Evolutionary conservation across 2,888 invertebrate genomes (phyloP).

Genomic region (Argyra leucocephala): DNA sequence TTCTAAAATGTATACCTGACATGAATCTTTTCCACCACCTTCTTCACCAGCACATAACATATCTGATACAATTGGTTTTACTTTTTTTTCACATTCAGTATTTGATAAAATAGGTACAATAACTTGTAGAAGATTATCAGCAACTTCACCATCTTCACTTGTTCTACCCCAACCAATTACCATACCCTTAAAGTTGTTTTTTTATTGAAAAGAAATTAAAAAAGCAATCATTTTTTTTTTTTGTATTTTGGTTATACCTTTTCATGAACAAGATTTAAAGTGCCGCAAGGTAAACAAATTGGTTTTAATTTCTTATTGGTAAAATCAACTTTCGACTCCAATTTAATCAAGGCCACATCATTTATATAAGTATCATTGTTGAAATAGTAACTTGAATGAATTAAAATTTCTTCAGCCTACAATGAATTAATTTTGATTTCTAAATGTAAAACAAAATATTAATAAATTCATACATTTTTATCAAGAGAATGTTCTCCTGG

Average conservation of each 20-base stretch:
- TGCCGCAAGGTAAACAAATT: slow-evolving; percentile 47
- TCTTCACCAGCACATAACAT: slow-evolving; percentile 19
- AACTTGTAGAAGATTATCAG: slow-evolving; percentile 21
- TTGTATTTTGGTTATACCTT: neutral
- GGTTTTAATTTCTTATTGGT: slow-evolving; percentile 50
- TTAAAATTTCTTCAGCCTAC: slow-evolving; percentile 43
- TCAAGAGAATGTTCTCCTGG: slow-evolving; percentile 25
- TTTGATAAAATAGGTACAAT: slow-evolving; percentile 23
- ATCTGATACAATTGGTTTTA: slow-evolving; percentile 13
- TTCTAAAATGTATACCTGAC: slow-evolving; percentile 13
- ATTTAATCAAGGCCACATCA: slow-evolving; percentile 64
- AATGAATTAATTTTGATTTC: neutral
- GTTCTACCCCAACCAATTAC: slow-evolving; percentile 24
- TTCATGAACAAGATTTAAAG: neutral
- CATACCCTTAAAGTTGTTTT: slow-evolving; percentile 19
- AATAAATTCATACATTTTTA: slow-evolving; percentile 17
- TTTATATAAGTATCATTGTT: slow-evolving; percentile 54
- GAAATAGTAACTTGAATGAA: slow-evolving; percentile 54
- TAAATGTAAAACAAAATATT: neutral
- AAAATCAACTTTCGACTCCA: slow-evolving; percentile 49
- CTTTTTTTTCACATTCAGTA: slow-evolving; percentile 19
- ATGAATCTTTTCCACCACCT: slow-evolving; percentile 17
- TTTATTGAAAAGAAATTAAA: too few relatives aligned
- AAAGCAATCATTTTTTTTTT: neutral
- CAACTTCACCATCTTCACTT: slow-evolving; percentile 17